These are phyloP conservation scores for Hymenopus coronatus DNA, from an alignment of 2,888 invertebrate genomes.

Conservation along the genomic window DNA sequence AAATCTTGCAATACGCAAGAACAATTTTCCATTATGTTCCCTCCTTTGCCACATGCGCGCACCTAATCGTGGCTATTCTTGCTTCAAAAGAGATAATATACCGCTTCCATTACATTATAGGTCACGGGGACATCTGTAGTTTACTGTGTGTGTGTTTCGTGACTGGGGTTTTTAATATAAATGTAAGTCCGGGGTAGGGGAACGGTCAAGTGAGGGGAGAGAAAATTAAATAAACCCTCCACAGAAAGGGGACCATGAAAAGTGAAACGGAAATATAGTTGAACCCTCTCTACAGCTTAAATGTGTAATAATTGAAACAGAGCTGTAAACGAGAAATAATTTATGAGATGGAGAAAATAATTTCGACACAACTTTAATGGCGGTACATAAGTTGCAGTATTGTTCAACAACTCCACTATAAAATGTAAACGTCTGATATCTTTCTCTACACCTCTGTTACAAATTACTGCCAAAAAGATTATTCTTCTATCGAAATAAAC, in stretches of 20 bases:
- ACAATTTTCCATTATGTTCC: background rate
- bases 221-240: too few relatives aligned
- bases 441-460: too few relatives aligned
- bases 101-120: background rate
- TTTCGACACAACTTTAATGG: too few relatives aligned
- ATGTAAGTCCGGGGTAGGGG: background rate
- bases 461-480: too few relatives aligned
- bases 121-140: background rate
- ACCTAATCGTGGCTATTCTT: background rate
- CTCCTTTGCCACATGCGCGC: background rate
- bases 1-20: background rate
- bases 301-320: too few relatives aligned
- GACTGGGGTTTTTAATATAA: background rate
- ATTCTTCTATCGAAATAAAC: too few relatives aligned
- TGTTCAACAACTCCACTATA: too few relatives aligned
- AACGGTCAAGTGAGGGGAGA: background rate
- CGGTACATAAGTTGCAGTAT: too few relatives aligned
- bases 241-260: background rate
- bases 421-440: too few relatives aligned
- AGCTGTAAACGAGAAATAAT: too few relatives aligned
- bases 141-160: background rate
- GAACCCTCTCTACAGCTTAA: too few relatives aligned
- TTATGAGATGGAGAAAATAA: too few relatives aligned
- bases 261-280: background rate
- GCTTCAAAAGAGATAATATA: background rate